phyloP scores from a whole-genome alignment of 2,888 invertebrate species.

The Cephus nigrinus region DNA sequence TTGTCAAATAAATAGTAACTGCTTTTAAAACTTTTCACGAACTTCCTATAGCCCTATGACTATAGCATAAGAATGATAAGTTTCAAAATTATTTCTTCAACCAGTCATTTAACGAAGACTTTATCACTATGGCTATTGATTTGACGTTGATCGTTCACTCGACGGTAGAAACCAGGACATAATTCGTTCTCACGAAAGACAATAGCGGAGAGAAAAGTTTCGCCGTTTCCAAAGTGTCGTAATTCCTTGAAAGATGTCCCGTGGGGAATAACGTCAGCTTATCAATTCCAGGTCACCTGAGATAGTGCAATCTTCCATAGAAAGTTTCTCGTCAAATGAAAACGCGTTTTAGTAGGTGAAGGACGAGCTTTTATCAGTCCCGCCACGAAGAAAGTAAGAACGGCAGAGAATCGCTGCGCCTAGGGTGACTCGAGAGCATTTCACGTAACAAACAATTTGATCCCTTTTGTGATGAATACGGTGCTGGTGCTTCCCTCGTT shows the following conservation, averaged over 20 bases:
- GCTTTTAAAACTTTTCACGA: neutral
- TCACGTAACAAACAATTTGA: constrained; percentile 36
- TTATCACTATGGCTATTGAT: neutral
- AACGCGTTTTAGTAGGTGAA: neutral
- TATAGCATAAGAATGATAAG: neutral
- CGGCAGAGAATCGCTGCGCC: neutral
- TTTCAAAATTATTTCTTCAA: neutral
- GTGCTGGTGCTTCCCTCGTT: constrained; percentile 3
- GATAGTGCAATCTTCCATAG: neutral
- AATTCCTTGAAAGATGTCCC: neutral
- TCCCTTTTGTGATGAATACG: constrained; percentile 28
- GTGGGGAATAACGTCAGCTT: neutral
- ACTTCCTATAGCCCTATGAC: neutral
- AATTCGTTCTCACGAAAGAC: neutral
- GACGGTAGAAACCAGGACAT: neutral
- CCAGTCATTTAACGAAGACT: neutral
- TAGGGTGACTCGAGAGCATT: constrained; percentile 20
- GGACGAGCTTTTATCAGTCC: neutral
- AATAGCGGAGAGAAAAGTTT: neutral
- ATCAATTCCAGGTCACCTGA: neutral
- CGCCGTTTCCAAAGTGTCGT: neutral
- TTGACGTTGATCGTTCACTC: neutral
- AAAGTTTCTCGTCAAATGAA: neutral
- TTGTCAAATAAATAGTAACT: neutral
- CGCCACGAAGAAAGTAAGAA: neutral